A percentile compares a stretch with the other conserved stretches of the same genome.
Conservation (phyloP, 2,797 vertebrate genomes). For the Trichosurus vulpecula region DNA sequence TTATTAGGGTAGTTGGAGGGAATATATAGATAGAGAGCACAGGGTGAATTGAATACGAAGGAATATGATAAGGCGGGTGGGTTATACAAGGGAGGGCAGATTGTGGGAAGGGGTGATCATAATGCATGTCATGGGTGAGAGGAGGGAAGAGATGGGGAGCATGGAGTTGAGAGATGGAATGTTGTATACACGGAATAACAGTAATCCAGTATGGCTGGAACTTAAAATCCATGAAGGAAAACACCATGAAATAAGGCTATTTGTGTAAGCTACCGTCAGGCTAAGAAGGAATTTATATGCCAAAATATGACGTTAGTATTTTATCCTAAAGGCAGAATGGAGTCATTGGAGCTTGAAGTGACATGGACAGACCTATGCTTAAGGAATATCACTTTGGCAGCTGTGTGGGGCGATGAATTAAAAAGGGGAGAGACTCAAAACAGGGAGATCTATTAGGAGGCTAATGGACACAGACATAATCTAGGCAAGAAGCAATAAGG, state of each 20-base stretch:
- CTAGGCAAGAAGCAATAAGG: not conserved
- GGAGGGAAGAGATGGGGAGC: too few relatives aligned
- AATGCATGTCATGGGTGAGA: too few relatives aligned
- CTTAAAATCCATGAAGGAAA: not conserved
- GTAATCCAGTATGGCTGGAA: not conserved
- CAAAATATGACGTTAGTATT: not conserved
- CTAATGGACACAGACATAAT: not conserved
- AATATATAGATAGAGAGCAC: too few relatives aligned
- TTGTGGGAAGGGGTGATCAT: too few relatives aligned
- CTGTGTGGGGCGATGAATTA: not conserved
- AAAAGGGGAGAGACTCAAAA: not conserved
- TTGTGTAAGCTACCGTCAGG: not conserved
- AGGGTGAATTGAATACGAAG: too few relatives aligned
- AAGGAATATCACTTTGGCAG: not conserved
- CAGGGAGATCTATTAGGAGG: not conserved
- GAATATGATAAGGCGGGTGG: too few relatives aligned
- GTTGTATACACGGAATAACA: not conserved
- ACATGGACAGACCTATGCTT: not conserved
- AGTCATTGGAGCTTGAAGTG: not conserved
- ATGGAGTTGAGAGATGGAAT: not conserved
- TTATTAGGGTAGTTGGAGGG: too few relatives aligned
- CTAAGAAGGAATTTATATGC: not conserved
- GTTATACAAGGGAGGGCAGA: too few relatives aligned
- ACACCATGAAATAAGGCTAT: too few relatives aligned
- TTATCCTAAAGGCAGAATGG: not conserved